Evolutionary conservation across 2,113 vertebrate genomes (phyloP), one percentile per base, ranked within the genome.

Genomic region (Cephalophus harveyi): DNA sequence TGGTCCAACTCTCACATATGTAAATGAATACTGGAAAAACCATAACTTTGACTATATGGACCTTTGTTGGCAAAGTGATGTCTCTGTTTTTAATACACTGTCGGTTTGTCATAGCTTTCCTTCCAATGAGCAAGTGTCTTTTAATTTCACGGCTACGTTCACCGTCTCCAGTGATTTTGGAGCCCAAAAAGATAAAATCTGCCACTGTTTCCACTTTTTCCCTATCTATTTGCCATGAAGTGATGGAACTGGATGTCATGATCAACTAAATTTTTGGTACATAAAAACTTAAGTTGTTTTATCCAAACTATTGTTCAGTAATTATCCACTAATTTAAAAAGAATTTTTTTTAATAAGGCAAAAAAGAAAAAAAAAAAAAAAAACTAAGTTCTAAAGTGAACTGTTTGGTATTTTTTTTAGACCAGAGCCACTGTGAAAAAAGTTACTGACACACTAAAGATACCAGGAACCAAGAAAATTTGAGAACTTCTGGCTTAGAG

Each of bases 211-310:
- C 23, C 71, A 76, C 23, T 27, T 43, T 76, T 27, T 15, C 40
- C 40, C 71, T 12, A 43, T 76, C 40, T 76, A 43, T 43, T 74
- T 74, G 40, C 71, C 71, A 76, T 76, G 71, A 76, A 76, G 71
- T 43, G 40, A 43, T 0, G 6, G 23, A 43, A 43, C 71, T 76
- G 23, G 36, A 76, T 43, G 23, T 27, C 71, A 76, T 43, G 12
- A 43, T 76, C 71, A 43, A 91, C 40, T 87, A 92, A n/a, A 28
- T 82, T 91, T 92, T 30, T 93, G 95, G 30, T n/a, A 90, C 28
- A 87, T 90, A 94, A 74, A 97, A 81, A 89, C 52, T 89, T 89
- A 92, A 93, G 30, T 40, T 91, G 60, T 60, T 91, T 92, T 9
- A 92, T 74, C 19, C 28, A 27, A 90, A 74, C 71, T 76, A 27